Evolutionary conservation across 1,140 invertebrate species (phyloP).

Genomic region (Drosophila virilis): DNA sequence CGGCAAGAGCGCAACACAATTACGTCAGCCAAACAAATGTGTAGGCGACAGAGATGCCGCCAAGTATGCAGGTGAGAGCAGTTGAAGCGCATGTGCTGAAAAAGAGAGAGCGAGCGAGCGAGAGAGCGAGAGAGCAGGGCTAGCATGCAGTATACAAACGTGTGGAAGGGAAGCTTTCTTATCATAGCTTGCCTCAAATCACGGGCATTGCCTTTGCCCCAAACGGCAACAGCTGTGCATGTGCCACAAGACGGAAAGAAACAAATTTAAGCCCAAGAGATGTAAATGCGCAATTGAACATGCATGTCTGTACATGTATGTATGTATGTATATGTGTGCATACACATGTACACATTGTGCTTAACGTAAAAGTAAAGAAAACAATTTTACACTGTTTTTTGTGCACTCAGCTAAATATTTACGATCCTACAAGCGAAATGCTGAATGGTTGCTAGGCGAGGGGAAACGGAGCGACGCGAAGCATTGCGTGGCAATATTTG

Average conservation of each 20-base stretch:
- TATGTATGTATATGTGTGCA: neutral
- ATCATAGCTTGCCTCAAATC: conserved; percentile 6
- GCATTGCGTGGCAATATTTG: conserved; percentile 61
- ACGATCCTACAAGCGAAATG: conserved; percentile 29
- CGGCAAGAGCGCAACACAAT: conserved; percentile 60
- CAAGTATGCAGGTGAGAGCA: conserved; percentile 2
- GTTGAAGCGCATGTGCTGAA: conserved; percentile 30
- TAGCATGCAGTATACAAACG: neutral
- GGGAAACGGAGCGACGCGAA: neutral
- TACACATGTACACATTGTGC: neutral
- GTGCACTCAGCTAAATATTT: conserved; percentile 21
- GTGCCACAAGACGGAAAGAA: conserved; percentile 22
- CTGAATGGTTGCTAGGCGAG: conserved; percentile 1
- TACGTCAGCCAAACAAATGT: conserved; percentile 64
- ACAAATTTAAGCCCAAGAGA: neutral
- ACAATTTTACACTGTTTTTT: conserved; percentile 4
- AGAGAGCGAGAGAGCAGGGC: neutral
- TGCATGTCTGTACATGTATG: neutral
- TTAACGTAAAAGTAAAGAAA: neutral
- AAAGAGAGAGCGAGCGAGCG: neutral
- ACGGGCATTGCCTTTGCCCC: conserved; percentile 3
- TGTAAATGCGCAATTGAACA: neutral
- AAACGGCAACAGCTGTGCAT: conserved; percentile 26
- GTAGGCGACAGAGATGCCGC: conserved; percentile 14
- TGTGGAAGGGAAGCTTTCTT: conserved; percentile 13